phyloP scores from a whole-genome alignment of 2,113 vertebrate genomes.

The Octodon degus region DNA sequence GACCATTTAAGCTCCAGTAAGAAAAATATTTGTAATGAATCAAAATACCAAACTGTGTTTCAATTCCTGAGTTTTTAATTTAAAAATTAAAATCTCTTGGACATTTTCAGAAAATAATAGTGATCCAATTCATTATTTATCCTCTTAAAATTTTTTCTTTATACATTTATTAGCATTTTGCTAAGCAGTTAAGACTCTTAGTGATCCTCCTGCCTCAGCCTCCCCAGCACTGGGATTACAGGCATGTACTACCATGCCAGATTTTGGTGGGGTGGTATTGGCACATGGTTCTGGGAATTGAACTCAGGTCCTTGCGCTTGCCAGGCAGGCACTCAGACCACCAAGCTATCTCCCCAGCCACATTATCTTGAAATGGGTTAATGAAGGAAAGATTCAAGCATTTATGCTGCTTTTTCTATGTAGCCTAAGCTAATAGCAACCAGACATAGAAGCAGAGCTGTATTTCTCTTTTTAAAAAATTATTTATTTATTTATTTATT shows the following conservation, averaged over 20 bases:
- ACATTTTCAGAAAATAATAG: neutral
- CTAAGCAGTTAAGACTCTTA: too few relatives aligned
- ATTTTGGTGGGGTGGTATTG: too few relatives aligned
- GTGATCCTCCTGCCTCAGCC: too few relatives aligned
- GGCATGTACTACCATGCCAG: too few relatives aligned
- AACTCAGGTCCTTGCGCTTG: too few relatives aligned
- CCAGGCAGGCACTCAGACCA: too few relatives aligned
- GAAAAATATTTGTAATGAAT: conserved; percentile 1
- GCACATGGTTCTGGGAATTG: too few relatives aligned
- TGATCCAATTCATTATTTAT: neutral
- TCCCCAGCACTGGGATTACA: too few relatives aligned
- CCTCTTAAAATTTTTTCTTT: neutral
- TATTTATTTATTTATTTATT: too few relatives aligned
- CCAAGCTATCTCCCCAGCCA: too few relatives aligned
- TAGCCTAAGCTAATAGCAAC: neutral
- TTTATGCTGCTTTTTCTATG: conserved; percentile 20
- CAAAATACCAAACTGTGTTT: neutral
- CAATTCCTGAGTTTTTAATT: neutral
- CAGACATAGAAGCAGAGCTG: neutral
- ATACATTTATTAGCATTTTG: too few relatives aligned
- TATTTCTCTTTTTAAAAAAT: too few relatives aligned
- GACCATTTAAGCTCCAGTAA: conserved; percentile 31
- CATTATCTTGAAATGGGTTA: conserved; percentile 18
- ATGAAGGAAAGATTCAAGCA: neutral
- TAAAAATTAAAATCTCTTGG: neutral